Percentiles rank a stretch among this genome's conserved stretches.
phyloP scores from a whole-genome alignment of 2,888 invertebrate species.

The Hecatera dysodea region DNA sequence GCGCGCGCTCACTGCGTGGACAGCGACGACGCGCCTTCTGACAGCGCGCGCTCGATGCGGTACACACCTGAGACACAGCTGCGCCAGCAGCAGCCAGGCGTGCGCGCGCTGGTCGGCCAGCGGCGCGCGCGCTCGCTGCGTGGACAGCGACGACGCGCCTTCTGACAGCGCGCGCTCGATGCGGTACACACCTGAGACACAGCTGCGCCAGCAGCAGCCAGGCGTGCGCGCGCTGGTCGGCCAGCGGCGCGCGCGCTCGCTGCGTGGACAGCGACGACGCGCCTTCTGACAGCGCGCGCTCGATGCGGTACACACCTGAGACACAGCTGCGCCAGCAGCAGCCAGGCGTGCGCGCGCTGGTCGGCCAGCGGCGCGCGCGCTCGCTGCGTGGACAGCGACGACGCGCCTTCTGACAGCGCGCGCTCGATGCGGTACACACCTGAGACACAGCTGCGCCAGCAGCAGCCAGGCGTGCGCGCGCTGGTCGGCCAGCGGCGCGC shows the following conservation, averaged over 20 bases:
- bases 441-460: background rate
- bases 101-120: too few species aligned
- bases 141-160: too few species aligned
- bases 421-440: background rate
- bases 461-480: background rate
- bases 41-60: too few species aligned
- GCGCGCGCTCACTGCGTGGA: too few species aligned
- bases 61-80: too few species aligned
- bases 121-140: too few species aligned
- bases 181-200: conserved; percentile 17
- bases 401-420: too few species aligned
- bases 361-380: background rate
- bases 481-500: background rate
- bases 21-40: too few species aligned
- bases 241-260: conserved; percentile 27
- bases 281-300: conserved; percentile 97
- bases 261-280: conserved; percentile 86
- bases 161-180: too few species aligned
- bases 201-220: conserved; percentile 52
- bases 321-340: too few species aligned
- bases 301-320: conserved; percentile 94
- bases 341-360: background rate
- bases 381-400: too few species aligned
- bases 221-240: conserved; percentile 31
- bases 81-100: too few species aligned